Evolutionary conservation across 2,888 invertebrate genomes (phyloP), one percentile per base, ranked within the genome.

Genomic region (Agonopterix subpropinquella): DNA sequence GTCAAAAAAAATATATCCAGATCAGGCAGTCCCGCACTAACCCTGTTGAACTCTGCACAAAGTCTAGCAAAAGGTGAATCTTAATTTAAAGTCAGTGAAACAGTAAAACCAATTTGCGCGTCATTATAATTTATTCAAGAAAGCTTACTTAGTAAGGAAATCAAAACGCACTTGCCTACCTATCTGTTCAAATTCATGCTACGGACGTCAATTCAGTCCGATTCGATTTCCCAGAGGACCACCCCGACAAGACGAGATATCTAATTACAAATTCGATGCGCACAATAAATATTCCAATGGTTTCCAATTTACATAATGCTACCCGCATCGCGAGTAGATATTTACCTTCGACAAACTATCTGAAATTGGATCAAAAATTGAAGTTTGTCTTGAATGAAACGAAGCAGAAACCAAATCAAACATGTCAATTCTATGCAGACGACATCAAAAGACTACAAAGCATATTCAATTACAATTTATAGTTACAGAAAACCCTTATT

Each of bases 181-280:
- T 28, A 48, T 36, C 18, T 43, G 35, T 39, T 45, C 45, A 49
- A 72, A 77, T 73, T 70, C 67, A 77, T 79, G 70, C 72, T 54
- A 54, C 39, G 39, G 69, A 62, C 65, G 72, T 77, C 78, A 75
- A 73, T 73, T 70, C 70, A 56, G 61, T 57, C 58, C 62, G 60
- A 70, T 65, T 66, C 73, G 67, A 85, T 86, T 84, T 85, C 87
- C 87, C 87, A 18, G 50, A 53, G 77, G 87, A 74, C 66, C 51
- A 55, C 56, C 56, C 54, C 56, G 66, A 66, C 50, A 36, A 71
- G 70, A 71, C 67, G 65, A 73, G 74, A 70, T 78, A 79, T 82
- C 80, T 85, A 85, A 87, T 87, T 87, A 85, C 73, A 70, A 77
- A 80, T 80, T 80, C 80, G 77, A 81, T 78, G 73, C 68, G 62